A percentile compares a stretch with the other conserved stretches of the same genome.
phyloP scores from a whole-genome alignment of 2,113 vertebrate species.

The Illadopsis cleaveri region DNA sequence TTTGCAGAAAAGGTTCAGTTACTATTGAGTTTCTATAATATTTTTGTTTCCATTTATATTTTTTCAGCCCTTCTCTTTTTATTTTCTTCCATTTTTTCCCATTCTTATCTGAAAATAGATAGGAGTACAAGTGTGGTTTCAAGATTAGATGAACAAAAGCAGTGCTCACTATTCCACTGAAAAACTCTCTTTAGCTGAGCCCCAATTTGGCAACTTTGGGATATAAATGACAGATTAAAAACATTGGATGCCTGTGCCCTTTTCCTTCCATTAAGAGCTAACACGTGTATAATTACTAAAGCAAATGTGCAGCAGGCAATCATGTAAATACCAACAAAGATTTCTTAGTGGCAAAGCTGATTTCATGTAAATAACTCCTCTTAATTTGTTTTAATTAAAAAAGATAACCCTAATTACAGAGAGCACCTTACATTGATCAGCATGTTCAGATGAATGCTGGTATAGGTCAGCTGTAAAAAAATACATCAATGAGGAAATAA shows the following conservation, averaged over 20 bases:
- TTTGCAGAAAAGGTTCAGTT: slow-evolving; percentile 8
- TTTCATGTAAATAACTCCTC: slow-evolving; percentile 37
- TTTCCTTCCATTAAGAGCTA: slow-evolving; percentile 1
- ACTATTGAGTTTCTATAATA: neutral
- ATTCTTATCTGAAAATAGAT: neutral
- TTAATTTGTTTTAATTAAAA: slow-evolving; percentile 44
- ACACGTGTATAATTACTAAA: neutral
- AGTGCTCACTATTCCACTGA: neutral
- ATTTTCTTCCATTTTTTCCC: neutral
- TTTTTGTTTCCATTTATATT: neutral
- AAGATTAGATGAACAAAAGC: neutral
- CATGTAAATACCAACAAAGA: slow-evolving; percentile 37
- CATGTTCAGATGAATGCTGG: neutral
- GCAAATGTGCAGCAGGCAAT: slow-evolving; percentile 19
- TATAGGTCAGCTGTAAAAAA: neutral
- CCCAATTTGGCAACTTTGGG: neutral
- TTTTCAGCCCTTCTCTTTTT: too few species aligned
- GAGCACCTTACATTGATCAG: neutral
- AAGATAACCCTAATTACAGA: slow-evolving; percentile 6
- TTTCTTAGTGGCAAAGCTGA: slow-evolving; percentile 23
- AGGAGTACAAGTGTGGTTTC: neutral
- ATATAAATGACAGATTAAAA: neutral
- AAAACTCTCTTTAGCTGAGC: neutral
- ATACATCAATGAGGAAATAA: neutral
- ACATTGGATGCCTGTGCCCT: neutral